Evolutionary conservation across 2,888 invertebrate species (phyloP), one percentile per base, ranked within the genome.

Genomic region (Lordiphosa andalusiaca): DNA sequence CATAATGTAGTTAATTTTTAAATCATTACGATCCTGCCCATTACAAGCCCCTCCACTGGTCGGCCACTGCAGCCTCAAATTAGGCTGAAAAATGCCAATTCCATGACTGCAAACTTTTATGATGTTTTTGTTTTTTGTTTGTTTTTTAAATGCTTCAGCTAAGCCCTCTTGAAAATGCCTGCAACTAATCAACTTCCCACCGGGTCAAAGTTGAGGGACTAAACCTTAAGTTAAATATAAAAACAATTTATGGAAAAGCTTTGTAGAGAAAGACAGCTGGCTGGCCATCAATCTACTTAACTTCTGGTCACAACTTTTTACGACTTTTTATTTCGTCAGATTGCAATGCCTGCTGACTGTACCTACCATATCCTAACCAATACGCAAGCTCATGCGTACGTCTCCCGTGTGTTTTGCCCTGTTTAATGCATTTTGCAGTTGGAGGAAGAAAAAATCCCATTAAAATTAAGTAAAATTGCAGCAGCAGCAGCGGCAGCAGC

Each of bases 381-480:
- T 33, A 40, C 38, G 19, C 69, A 69, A 53, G 67, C 71, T 69
- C 73, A 59, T 77, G 76, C 81, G 81, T 77, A 78, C 70, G 75
- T 60, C 59, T 68, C 68, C 63, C 56, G 65, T 69, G 71, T 66
- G 74, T 55, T 55, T 53, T 69, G 73, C 69, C 64, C 70, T 61
- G 71, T 75, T 75, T 81, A 80, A 80, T 84, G 83, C 80, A 78
- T 78, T 82, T 65, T 75, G 73, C 78, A 75, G 82, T 75, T 75
- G 75, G 71, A 67, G 69, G 62, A 78, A 82, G 73, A 78, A 82
- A 78, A 73, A 82, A 78, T 80, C 73, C 84, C 85, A 85, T 85
- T 85, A 86, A 85, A 85, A 86, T 85, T 85, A 84, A 86, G 85
- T 86, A 86, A 85, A 85, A 85, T 85, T 85, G 82, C 77, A 73